A percentile compares a stretch with the other conserved stretches of the same genome.
Conservation (phyloP, 2,113 vertebrate species). For the Acanthochromis polyacanthus region DNA sequence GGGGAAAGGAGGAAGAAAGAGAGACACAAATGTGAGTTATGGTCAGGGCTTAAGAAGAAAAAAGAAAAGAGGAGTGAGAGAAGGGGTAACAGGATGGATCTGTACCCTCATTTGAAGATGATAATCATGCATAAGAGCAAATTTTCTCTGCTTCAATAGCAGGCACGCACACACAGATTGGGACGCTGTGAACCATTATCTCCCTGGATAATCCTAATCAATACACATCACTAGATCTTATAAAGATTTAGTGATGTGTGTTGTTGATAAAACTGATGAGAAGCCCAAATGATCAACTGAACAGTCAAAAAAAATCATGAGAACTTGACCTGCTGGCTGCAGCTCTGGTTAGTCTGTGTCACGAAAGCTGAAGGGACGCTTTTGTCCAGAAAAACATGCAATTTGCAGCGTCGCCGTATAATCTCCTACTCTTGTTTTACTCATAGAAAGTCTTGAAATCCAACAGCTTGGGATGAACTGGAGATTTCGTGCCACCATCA, state of each 20-base stretch:
- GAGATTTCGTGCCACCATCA: constrained; percentile 33
- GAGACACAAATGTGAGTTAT: constrained; percentile 5
- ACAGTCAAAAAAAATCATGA: constrained; percentile 14
- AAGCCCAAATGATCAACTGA: constrained; percentile 10
- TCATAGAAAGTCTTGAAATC: constrained; percentile 7
- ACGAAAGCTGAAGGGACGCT: not conserved
- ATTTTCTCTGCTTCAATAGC: constrained; percentile 28
- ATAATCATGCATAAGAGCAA: constrained; percentile 22
- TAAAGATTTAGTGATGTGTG: constrained; percentile 9
- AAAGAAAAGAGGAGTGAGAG: not conserved
- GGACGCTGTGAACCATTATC: constrained; percentile 21
- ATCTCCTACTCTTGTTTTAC: not conserved
- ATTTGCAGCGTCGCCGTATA: not conserved
- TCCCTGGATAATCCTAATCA: constrained; percentile 32
- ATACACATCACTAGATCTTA: constrained; percentile 16
- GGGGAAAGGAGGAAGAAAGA: not conserved
- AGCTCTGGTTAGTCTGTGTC: not conserved
- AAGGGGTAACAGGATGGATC: not conserved
- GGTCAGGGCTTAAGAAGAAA: not conserved
- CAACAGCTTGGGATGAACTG: not conserved
- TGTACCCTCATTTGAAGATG: constrained; percentile 7
- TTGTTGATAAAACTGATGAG: constrained; percentile 9
- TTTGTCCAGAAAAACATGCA: not conserved
- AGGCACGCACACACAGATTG: not conserved
- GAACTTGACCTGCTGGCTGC: not conserved